These are phyloP conservation scores for Rhinichthys klamathensis DNA, from an alignment of 2,113 vertebrate genomes.

Conservation along the genomic window DNA sequence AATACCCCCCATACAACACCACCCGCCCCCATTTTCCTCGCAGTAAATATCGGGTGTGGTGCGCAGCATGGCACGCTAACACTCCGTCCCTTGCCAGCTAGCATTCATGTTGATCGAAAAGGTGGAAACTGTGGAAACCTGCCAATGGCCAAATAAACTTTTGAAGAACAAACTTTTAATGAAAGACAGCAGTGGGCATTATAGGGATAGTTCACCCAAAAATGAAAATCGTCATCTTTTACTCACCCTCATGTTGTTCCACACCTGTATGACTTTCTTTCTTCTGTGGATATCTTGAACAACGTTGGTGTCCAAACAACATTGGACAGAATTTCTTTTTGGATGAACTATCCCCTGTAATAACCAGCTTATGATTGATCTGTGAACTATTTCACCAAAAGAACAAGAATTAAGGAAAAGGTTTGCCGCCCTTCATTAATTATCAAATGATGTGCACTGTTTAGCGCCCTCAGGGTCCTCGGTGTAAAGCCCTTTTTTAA, in stretches of 20 bases:
- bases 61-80: constrained; percentile 61
- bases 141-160: constrained; percentile 62
- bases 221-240: not conserved
- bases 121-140: constrained; percentile 51
- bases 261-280: not conserved
- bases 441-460: constrained; percentile 74
- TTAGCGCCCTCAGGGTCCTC: constrained; percentile 79
- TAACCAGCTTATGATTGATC: not conserved
- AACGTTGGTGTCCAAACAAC: not conserved
- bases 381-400: constrained; percentile 10
- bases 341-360: not conserved
- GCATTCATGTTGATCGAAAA: constrained; percentile 48
- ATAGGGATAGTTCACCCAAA: not conserved
- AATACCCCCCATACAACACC: constrained; percentile 64
- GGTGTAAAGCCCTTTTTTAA: constrained; percentile 73
- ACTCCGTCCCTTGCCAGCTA: constrained; percentile 47
- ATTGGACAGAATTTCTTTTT: not conserved
- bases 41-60: constrained; percentile 62
- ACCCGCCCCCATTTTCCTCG: constrained; percentile 66
- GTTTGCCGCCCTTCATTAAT: constrained; percentile 64
- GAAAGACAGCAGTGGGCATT: constrained; percentile 55
- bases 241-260: not conserved
- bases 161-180: constrained; percentile 43
- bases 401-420: constrained; percentile 37
- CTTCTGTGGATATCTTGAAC: not conserved